Base-by-base conservation (phyloP, 1,140 invertebrate genomes). In the Drosophila murphyi region DNA sequence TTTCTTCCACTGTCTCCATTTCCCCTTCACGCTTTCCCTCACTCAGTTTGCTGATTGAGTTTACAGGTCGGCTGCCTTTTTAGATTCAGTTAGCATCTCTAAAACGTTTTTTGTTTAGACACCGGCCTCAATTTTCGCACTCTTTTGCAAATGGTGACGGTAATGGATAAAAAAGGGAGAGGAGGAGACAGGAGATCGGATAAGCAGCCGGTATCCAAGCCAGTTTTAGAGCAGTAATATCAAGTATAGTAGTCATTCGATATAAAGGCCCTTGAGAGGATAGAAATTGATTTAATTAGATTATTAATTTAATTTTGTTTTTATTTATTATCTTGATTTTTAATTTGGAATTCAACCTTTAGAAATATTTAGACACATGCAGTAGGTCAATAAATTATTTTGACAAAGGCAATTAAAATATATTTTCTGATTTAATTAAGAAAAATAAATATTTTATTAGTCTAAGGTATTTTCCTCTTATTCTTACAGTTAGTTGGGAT, bases 81-180 rank as follows among this genome's bases (percentile, higher is more conserved):
- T 48, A 48, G 4, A 48, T 20, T 20, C 55, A 60, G 35, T 79
- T 80, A 41, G 60, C 71, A 71, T 34, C 47, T 31, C 52, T 31
- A 34, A 62, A 43, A 52, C 52, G 62, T 45, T 51, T 77, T 68
- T 81, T 77, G 73, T 81, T 77, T 63, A 60, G 73, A 8, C 52
- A 35, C 48, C 35, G 34, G 12, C 8, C 50, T 67, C 39, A 43
- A 56, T 77, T 85, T 85, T 85, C 78, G 65, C 81, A 74, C 77
- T 74, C 7, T 50, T 52, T 45, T 50, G 73, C 48, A 65, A 85
- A 77, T 34, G 29, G 45, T 43, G 28, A 47, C 39, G 34, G 52
- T 20, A 20, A 20, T 20, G 29, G 32, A 39, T 7, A 43, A 59
- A 20, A 28, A 6, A 20, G 20, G 20, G 0, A 47, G 20, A 28